Conservation (phyloP, 2,888 invertebrate species). For the Gnatocerus cornutus region DNA sequence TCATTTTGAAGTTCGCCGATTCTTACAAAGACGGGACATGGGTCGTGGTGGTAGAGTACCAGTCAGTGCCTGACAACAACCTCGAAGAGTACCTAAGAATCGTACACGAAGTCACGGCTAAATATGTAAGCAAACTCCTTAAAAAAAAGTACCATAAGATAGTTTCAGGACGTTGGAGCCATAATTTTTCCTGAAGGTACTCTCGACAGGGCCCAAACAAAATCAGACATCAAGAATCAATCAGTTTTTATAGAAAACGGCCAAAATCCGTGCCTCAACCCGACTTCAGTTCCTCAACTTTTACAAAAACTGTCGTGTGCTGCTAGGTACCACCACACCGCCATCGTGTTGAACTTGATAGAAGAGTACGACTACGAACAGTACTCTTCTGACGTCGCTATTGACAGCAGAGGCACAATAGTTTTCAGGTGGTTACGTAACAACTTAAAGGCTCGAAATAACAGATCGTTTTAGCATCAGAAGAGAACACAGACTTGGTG, state of each 20-base stretch:
- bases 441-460: not conserved
- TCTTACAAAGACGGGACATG: no score
- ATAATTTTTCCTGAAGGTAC: constrained; percentile 22
- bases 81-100: no score
- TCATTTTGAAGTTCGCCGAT: no score
- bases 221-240: not conserved
- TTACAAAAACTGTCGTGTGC: constrained; percentile 26
- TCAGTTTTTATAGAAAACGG: not conserved
- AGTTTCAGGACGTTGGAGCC: constrained; percentile 2
- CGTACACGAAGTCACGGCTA: no score
- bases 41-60: no score
- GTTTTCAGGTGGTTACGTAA: constrained; percentile 4
- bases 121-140: not conserved
- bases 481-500: constrained; percentile 16
- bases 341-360: constrained; percentile 19
- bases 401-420: not conserved
- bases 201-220: not conserved
- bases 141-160: not conserved
- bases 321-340: not conserved
- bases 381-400: constrained; percentile 13
- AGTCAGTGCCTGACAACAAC: no score
- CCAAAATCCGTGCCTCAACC: not conserved
- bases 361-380: not conserved
- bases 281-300: not conserved
- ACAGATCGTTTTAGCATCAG: constrained; percentile 7